A percentile compares a stretch with the other conserved stretches of the same genome.
These are phyloP conservation scores for Athetis lepigone DNA, from an alignment of 2,888 invertebrate genomes.

Conservation along the genomic window DNA sequence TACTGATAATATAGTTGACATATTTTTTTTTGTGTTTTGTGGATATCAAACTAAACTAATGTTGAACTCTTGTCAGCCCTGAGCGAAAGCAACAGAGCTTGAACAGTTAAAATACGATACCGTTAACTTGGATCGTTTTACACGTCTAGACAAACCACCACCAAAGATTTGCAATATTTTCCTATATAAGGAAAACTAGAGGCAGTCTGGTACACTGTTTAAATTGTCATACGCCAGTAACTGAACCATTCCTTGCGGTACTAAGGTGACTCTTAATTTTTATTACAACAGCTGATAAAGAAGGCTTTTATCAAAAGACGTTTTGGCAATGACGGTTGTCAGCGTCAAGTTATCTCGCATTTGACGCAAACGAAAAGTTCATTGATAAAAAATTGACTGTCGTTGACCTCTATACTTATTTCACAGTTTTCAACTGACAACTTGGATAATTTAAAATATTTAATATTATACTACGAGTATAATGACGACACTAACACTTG, in stretches of 20 bases:
- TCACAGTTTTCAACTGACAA: not conserved
- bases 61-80: constrained; percentile 67
- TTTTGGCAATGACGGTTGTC: constrained; percentile 64
- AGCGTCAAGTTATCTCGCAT: constrained; percentile 63
- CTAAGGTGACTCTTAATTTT: constrained; percentile 60
- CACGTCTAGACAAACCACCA: constrained; percentile 66
- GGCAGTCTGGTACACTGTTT: constrained; percentile 1
- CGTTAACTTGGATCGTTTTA: constrained; percentile 71
- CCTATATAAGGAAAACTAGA: constrained; percentile 60
- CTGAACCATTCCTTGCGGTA: constrained; percentile 29
- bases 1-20: not conserved
- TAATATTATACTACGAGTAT: not conserved
- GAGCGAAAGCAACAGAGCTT: constrained; percentile 68
- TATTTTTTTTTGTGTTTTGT: not conserved
- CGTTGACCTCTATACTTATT: constrained; percentile 43
- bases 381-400: constrained; percentile 66
- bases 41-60: constrained; percentile 11
- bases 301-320: constrained; percentile 61
- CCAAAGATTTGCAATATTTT: constrained; percentile 64
- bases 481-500: not conserved
- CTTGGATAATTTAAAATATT: not conserved
- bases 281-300: constrained; percentile 63
- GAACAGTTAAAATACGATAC: constrained; percentile 75
- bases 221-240: constrained; percentile 24
- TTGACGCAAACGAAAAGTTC: constrained; percentile 76